Conservation (phyloP, 1,140 invertebrate species). For the Lanistes nyassanus region DNA sequence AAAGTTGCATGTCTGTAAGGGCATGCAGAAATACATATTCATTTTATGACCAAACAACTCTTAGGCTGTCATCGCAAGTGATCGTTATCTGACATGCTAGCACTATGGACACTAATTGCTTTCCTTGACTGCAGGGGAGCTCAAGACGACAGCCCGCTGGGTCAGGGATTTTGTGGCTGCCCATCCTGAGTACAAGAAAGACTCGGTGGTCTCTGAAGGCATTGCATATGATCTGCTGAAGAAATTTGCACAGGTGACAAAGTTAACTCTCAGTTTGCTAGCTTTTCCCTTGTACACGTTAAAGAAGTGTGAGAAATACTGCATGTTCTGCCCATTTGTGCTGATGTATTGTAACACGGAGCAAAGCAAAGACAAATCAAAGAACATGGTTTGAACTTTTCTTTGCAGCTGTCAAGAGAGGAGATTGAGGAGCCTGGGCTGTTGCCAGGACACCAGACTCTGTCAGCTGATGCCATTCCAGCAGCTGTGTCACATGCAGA, state of each 20-base stretch:
- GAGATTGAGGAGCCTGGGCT: conserved; percentile 33
- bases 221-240: conserved; percentile 95
- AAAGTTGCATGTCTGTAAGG: too few relatives aligned
- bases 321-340: too few relatives aligned
- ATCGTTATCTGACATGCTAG: too few relatives aligned
- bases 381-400: background rate
- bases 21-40: too few relatives aligned
- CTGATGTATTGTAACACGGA: too few relatives aligned
- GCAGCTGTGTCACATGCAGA: conserved; percentile 49
- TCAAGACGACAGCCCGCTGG: conserved; percentile 75
- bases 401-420: conserved; percentile 29
- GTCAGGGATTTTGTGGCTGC: conserved; percentile 88
- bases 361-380: background rate
- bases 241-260: conserved; percentile 61
- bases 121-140: conserved; percentile 45
- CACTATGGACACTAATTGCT: background rate
- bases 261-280: too few relatives aligned
- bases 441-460: conserved; percentile 33
- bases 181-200: conserved; percentile 90
- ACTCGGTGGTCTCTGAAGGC: conserved; percentile 87
- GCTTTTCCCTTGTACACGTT: too few relatives aligned
- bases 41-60: too few relatives aligned
- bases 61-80: too few relatives aligned
- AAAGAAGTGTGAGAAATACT: too few relatives aligned
- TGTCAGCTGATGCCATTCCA: conserved; percentile 50